phyloP scores from a whole-genome alignment of 2,797 vertebrate genomes.

The Galago senegalensis region DNA sequence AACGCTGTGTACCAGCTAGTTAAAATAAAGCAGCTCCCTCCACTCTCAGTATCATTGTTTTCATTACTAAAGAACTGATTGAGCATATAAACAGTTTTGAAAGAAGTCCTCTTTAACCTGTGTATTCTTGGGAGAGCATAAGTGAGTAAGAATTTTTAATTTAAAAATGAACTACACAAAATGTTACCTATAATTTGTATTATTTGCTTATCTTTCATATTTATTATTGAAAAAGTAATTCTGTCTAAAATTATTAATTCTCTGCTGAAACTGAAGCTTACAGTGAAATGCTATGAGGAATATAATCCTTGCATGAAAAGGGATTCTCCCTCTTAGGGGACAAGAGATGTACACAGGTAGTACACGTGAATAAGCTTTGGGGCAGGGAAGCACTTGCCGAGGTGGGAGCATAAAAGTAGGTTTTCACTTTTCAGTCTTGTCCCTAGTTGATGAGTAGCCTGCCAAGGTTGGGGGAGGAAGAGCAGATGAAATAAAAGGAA shows the following conservation, averaged over 20 bases:
- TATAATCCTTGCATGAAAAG: background rate
- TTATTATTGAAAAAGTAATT: slow-evolving; percentile 21
- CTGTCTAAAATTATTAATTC: background rate
- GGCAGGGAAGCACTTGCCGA: background rate
- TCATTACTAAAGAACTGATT: background rate
- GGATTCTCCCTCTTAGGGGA: background rate
- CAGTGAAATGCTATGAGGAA: background rate
- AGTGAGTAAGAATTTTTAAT: slow-evolving; percentile 25
- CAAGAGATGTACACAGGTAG: background rate
- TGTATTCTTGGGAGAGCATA: background rate
- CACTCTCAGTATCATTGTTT: background rate
- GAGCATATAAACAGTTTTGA: background rate
- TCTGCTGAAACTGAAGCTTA: background rate
- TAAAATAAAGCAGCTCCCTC: background rate
- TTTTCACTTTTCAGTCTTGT: background rate
- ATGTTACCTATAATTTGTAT: background rate
- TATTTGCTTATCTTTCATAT: background rate
- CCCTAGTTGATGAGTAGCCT: background rate
- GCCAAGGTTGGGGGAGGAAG: background rate
- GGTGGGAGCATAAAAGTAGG: background rate
- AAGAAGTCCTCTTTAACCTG: rapidly evolving
- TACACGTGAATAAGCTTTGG: background rate
- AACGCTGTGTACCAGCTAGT: background rate
- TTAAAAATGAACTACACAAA: background rate
- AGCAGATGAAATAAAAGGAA: background rate